A percentile compares a stretch with the other conserved stretches of the same genome.
Conservation (phyloP, 1,140 invertebrate species). For the Apis dorsata region DNA sequence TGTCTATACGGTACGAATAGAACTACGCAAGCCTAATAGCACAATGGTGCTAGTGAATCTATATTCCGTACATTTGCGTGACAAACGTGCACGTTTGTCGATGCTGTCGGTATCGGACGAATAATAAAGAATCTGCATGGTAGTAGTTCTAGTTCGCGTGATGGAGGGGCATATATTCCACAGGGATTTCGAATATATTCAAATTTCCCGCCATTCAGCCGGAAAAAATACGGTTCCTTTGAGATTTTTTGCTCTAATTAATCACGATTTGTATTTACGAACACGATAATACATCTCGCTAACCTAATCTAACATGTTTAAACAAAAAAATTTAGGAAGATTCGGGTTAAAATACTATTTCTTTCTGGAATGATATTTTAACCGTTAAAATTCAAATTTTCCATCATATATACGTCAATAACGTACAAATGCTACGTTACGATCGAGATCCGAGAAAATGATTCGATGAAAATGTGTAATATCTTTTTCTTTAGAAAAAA, state of each 20-base stretch:
- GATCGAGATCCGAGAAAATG: neutral
- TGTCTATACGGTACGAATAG: neutral
- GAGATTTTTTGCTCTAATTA: neutral
- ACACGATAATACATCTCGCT: neutral
- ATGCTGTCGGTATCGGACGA: conserved; percentile 22
- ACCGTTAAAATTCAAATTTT: neutral
- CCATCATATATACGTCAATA: neutral
- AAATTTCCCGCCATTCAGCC: conserved; percentile 22
- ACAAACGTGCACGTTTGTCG: conserved; percentile 40
- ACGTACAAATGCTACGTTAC: too few species aligned
- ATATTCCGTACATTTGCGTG: conserved; percentile 54
- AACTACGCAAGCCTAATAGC: conserved; percentile 42
- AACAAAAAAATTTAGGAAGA: neutral
- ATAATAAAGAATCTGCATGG: conserved; percentile 29
- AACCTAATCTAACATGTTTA: too few species aligned
- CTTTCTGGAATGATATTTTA: neutral
- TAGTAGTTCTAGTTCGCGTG: conserved; percentile 4
- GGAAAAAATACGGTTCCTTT: neutral
- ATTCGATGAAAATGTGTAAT: neutral
- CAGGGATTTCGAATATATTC: conserved; percentile 4
- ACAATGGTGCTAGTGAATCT: conserved; percentile 52
- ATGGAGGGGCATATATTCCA: conserved; percentile 18
- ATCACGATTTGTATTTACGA: neutral
- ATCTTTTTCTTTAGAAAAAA: neutral
- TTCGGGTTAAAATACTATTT: neutral